Percentiles rank a stretch among this genome's conserved stretches.
These are phyloP conservation scores for Auanema freiburgensis DNA, from an alignment of 2,888 invertebrate species.

Conservation along the genomic window DNA sequence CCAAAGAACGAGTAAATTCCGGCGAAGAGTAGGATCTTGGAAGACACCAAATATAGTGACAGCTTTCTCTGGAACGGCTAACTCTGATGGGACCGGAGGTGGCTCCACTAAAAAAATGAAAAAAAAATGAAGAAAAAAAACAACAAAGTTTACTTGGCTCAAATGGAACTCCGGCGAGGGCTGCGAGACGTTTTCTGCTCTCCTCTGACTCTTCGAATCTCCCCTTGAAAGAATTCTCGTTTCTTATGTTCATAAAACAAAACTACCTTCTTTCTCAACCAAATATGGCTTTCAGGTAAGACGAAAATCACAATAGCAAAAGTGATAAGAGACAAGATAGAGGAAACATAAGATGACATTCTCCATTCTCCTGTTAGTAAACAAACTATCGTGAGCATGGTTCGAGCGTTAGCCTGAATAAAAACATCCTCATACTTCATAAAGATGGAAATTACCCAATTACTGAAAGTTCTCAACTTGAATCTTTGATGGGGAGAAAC, in stretches of 20 bases:
- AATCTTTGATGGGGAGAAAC: constrained; percentile 43
- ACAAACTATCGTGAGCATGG: constrained; percentile 42
- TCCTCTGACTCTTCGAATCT: constrained; percentile 37
- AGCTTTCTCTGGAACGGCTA: constrained; percentile 29
- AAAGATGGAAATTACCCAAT: constrained; percentile 28
- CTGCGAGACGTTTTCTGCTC: constrained; percentile 35
- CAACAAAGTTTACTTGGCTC: constrained; percentile 24
- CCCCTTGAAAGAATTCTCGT: constrained; percentile 18
- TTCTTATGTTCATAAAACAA: neutral
- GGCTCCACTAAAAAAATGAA: constrained; percentile 25
- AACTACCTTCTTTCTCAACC: constrained; percentile 36
- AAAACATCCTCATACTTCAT: neutral
- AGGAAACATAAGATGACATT: constrained; percentile 40
- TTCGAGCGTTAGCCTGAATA: constrained; percentile 40
- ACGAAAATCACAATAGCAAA: constrained; percentile 38
- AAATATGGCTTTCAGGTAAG: constrained; percentile 47
- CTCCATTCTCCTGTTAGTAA: constrained; percentile 44
- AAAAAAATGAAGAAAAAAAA: too few relatives aligned
- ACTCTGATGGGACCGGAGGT: constrained; percentile 25
- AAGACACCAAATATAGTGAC: constrained; percentile 36
- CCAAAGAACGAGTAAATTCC: constrained; percentile 42
- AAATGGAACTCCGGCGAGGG: constrained; percentile 33
- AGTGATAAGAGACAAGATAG: constrained; percentile 34
- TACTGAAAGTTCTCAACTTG: constrained; percentile 43
- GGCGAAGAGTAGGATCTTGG: constrained; percentile 31